Percentiles rank a stretch among this genome's conserved stretches.
Evolutionary conservation across 2,797 vertebrate species (phyloP).

Genomic region (Myotis planiceps): DNA sequence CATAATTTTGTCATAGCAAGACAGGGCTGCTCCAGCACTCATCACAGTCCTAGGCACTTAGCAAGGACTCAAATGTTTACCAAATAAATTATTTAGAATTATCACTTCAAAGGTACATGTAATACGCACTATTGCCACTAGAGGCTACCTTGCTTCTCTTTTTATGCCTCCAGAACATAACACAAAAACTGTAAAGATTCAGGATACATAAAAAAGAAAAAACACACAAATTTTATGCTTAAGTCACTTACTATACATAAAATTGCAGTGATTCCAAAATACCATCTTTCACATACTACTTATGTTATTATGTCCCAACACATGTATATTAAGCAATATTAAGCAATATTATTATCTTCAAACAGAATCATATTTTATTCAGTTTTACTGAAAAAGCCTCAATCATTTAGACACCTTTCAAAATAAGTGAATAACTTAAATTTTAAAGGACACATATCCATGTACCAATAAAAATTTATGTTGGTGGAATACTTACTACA

Average conservation of each 20-base stretch:
- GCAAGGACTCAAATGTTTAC: background rate
- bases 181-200: background rate
- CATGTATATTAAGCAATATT: background rate
- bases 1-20: slow-evolving; percentile 18
- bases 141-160: slow-evolving; percentile 31
- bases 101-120: background rate
- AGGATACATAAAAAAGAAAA: background rate
- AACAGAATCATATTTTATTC: background rate
- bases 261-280: slow-evolving; percentile 1
- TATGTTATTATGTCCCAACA: slow-evolving; percentile 18
- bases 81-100: background rate
- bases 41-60: background rate
- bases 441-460: background rate
- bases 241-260: slow-evolving; percentile 9
- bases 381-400: slow-evolving; percentile 23
- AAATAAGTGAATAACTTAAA: slow-evolving; percentile 33
- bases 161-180: background rate
- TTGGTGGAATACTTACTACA: background rate
- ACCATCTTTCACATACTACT: background rate
- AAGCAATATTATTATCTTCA: background rate
- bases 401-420: slow-evolving; percentile 27
- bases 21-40: background rate
- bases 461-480: slow-evolving; percentile 26
- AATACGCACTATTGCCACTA: slow-evolving; percentile 31
- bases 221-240: background rate